Evolutionary conservation across 2,888 invertebrate genomes (phyloP), one percentile per base, ranked within the genome.

Genomic region (Matsumyia berberina): DNA sequence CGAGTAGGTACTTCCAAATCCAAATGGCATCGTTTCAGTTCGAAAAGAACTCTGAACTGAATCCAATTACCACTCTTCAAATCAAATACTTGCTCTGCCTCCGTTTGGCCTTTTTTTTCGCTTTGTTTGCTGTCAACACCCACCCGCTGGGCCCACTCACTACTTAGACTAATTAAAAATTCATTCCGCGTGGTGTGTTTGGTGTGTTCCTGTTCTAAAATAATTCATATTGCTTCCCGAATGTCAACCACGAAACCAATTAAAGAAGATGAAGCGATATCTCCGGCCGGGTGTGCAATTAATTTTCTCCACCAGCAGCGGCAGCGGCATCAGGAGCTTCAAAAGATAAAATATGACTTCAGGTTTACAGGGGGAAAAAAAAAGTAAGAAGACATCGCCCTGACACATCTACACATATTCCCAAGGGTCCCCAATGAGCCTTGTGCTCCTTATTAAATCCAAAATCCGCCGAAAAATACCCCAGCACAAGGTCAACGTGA

Each of bases 231-330:
- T 58, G 29, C 39, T 35, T 39, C 17, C 37, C 58, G 39, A 58
- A 39, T 58, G 58, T 58, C 39, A 58, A 58, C 58, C 58, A 24
- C 58, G 24, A 39, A 58, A 58, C 58, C 58, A 58, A 58, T 58
- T 58, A 39, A 39, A 58, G 39, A 42, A 58, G 58, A 58, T 58
- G 29, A 58, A 58, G 58, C 39, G 58, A 37, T 42, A 42, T 58
- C 39, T 58, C 24, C 9, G 24, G n/a, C 3, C 58, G 58, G 58
- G 39, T 58, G 39, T 39, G 39, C 37, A 37, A 39, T 58, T 58
- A 39, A 12, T 24, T 39, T 12, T 57, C 24, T 37, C n/a, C 9
- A 37, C 5, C 57, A 57, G 17, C 57, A n/a, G n/a, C 19, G 19
- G 33, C 9, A 37, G 1, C 57, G 37, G 17, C 57, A n/a, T 7